Conservation (phyloP, 2,113 vertebrate species). For the Phycodurus eques region DNA sequence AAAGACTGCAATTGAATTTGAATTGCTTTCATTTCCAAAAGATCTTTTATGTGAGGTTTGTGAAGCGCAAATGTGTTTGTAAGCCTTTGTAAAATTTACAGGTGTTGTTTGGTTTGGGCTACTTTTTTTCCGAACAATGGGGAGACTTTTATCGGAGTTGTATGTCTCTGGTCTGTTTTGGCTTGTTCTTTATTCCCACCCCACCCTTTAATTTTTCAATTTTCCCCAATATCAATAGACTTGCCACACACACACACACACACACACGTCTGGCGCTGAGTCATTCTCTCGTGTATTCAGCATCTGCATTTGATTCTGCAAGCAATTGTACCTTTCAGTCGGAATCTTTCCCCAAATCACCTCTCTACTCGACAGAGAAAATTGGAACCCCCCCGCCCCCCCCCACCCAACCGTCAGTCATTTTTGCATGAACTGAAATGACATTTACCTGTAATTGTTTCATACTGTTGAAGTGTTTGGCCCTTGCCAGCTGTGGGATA, state of each 20-base stretch:
- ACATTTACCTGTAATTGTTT: not conserved
- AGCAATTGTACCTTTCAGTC: slow-evolving; percentile 26
- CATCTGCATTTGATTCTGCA: slow-evolving; percentile 18
- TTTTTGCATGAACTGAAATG: not conserved
- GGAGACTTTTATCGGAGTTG: not conserved
- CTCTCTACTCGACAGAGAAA: slow-evolving; percentile 23
- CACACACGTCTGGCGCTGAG: slow-evolving; percentile 12
- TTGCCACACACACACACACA: not conserved
- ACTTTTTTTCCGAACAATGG: slow-evolving; percentile 1
- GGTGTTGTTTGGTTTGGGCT: not conserved
- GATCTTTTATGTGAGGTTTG: not conserved
- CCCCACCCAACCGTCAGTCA: slow-evolving; percentile 25
- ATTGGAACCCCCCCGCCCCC: slow-evolving; percentile 26
- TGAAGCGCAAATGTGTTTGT: not conserved
- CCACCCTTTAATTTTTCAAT: not conserved
- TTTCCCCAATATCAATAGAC: slow-evolving; percentile 11
- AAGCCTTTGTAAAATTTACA: not conserved
- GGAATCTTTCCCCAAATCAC: slow-evolving; percentile 40
- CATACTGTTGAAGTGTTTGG: not conserved
- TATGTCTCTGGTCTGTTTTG: not conserved
- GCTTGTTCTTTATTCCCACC: not conserved
- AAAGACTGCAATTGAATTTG: not conserved
- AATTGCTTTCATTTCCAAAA: not conserved
- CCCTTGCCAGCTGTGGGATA: not conserved
- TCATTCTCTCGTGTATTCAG: slow-evolving; percentile 39